Conservation (phyloP, 1,140 invertebrate genomes). For the Liolophura sinensis region DNA sequence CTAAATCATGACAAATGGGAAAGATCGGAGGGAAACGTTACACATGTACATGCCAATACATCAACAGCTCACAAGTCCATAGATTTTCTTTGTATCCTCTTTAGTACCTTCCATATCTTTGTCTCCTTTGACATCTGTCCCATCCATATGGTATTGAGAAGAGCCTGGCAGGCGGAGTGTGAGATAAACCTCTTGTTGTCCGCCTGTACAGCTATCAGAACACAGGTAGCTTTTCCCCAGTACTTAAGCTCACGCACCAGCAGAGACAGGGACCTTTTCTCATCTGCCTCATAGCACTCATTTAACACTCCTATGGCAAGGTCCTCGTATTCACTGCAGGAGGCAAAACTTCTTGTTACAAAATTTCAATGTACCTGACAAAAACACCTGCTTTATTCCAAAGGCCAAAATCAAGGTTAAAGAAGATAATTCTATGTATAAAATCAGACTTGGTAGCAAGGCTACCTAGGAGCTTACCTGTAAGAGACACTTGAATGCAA, state of each 20-base stretch:
- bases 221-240: slow-evolving; percentile 52
- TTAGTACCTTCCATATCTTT: slow-evolving; percentile 27
- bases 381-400: neutral
- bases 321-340: slow-evolving; percentile 45
- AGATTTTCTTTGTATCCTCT: neutral
- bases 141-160: slow-evolving; percentile 57
- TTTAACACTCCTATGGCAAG: slow-evolving; percentile 53
- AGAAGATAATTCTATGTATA: neutral
- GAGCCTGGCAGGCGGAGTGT: slow-evolving; percentile 53
- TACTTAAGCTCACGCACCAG: slow-evolving; percentile 42
- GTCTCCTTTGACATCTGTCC: slow-evolving; percentile 48
- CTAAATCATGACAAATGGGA: too few relatives aligned
- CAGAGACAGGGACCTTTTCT: slow-evolving; percentile 47
- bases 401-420: neutral
- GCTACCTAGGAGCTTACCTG: too few relatives aligned
- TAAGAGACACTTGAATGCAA: too few relatives aligned
- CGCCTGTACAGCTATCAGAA: slow-evolving; percentile 51
- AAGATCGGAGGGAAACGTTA: too few relatives aligned
- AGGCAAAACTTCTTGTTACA: neutral
- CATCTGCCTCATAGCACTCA: slow-evolving; percentile 53
- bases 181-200: slow-evolving; percentile 56
- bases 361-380: neutral
- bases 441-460: too few relatives aligned
- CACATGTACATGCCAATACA: too few relatives aligned
- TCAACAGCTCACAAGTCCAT: too few relatives aligned